A percentile compares a stretch with the other conserved stretches of the same genome.
Conservation (phyloP, 2,888 invertebrate genomes). For the Lycia hirtaria region DNA sequence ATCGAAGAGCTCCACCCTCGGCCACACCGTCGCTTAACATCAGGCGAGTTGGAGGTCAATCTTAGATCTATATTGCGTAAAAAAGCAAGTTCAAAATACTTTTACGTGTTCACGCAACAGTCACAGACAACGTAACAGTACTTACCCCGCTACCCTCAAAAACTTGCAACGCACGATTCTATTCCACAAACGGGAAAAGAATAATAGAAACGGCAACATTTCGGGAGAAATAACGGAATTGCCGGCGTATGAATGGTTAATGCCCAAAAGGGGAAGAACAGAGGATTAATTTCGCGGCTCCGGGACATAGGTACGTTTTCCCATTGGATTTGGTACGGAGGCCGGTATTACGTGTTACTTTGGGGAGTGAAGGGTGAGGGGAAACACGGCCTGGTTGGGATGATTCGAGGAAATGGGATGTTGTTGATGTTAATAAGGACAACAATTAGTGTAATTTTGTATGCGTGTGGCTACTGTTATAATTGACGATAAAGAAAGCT, state of each 20-base stretch:
- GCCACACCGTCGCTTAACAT: too few relatives aligned
- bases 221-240: constrained; percentile 72
- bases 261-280: constrained; percentile 63
- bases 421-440: neutral
- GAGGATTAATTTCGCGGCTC: constrained; percentile 69
- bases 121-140: neutral
- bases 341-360: constrained; percentile 40
- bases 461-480: too few relatives aligned
- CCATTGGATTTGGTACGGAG: constrained; percentile 50
- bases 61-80: too few relatives aligned
- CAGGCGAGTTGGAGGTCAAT: too few relatives aligned
- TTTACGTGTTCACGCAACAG: neutral
- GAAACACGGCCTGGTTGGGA: neutral
- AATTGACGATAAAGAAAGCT: too few relatives aligned
- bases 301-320: constrained; percentile 49
- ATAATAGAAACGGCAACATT: constrained; percentile 41
- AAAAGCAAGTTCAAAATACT: too few relatives aligned
- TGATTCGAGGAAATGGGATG: neutral
- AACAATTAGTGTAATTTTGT: neutral
- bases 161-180: constrained; percentile 7
- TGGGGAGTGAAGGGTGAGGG: constrained; percentile 13
- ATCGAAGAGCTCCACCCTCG: too few relatives aligned
- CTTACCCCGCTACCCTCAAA: neutral
- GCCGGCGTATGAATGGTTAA: constrained; percentile 77
- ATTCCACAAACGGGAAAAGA: constrained; percentile 3